These are phyloP conservation scores for Microcebus lehilahytsara DNA, from an alignment of 2,113 vertebrate species.

Conservation along the genomic window DNA sequence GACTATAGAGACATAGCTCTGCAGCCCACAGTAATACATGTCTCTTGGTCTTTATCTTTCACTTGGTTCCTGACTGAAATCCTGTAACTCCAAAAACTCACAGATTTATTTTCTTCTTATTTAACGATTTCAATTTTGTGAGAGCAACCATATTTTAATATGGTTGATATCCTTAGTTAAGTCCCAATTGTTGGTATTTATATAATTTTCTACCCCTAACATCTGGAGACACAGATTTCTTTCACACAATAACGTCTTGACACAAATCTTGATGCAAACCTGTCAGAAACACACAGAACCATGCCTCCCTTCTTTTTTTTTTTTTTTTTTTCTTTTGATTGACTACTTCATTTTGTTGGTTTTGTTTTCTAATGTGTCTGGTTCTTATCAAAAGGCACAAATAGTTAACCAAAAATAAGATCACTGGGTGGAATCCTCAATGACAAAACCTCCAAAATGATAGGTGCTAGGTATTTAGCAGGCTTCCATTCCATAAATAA, in stretches of 20 bases:
- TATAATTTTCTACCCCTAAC: not conserved
- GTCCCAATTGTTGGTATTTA: not conserved
- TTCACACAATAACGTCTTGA: not conserved
- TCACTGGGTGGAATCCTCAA: not conserved
- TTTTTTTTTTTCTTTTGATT: no score
- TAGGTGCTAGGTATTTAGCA: not conserved
- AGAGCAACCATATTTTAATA: not conserved
- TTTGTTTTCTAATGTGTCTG: not conserved
- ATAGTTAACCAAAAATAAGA: not conserved
- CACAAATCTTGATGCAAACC: not conserved
- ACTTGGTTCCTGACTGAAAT: not conserved
- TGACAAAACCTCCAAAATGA: not conserved
- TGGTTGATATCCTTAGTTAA: not conserved
- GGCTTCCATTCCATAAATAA: not conserved
- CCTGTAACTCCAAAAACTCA: not conserved
- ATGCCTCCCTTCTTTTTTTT: not conserved
- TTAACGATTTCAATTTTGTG: not conserved
- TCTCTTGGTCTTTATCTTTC: no score
- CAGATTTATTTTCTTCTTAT: not conserved
- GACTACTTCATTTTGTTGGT: not conserved
- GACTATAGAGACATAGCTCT: not conserved
- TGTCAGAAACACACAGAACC: not conserved
- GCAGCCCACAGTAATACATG: no score
- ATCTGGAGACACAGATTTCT: not conserved
- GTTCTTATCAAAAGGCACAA: not conserved